Evolutionary conservation across 2,113 vertebrate species (phyloP), one percentile per base, ranked within the genome.

Genomic region (Plestiodon gilberti): DNA sequence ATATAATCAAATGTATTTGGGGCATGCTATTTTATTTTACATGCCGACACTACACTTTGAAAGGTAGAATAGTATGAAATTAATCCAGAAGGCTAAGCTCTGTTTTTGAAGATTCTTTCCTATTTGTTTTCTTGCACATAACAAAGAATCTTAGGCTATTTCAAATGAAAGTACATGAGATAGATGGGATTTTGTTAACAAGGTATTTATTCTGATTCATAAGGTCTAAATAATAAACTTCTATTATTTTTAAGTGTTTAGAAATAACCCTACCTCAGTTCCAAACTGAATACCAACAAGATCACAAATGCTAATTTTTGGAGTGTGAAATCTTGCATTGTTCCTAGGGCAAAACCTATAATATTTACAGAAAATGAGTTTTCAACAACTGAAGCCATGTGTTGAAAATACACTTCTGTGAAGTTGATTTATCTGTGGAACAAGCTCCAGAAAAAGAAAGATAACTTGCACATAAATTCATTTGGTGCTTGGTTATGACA

Each of bases 391-490:
- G 67, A 85, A 92, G 38, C 25, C 85, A 88, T 89, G 90, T 92
- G 82, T 82, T 90, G 83, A 94, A 94, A 90, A 90, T 9, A 73
- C 70, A 88, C 35, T 81, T 94, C 5, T 48, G 6, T 87, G 74
- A 93, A 89, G 74, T 6, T 85, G 30, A 90, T 88, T 89, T 89
- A 79, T 59, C 80, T 90, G 65, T 85, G 81, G 91, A 92, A 86
- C 14, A 85, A 77, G n/a, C 4, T 18, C 78, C 61, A 30, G 35
- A 84, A 87, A 85, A 92, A 75, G 13, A 86, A 93, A 90, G 81
- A 86, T 65, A 91, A 84, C 78, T 92, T 87, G 62, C 59, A 86
- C 10, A 70, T 9, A 84, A 57, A 82, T 84, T 89, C 30, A 59
- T 76, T 81, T 65, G 40, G 59, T 75, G 82, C 25, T 61, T 22